Percentiles rank a stretch among this genome's conserved stretches.
Evolutionary conservation across 2,888 invertebrate species (phyloP).

Genomic region (Xiphydria camelus): DNA sequence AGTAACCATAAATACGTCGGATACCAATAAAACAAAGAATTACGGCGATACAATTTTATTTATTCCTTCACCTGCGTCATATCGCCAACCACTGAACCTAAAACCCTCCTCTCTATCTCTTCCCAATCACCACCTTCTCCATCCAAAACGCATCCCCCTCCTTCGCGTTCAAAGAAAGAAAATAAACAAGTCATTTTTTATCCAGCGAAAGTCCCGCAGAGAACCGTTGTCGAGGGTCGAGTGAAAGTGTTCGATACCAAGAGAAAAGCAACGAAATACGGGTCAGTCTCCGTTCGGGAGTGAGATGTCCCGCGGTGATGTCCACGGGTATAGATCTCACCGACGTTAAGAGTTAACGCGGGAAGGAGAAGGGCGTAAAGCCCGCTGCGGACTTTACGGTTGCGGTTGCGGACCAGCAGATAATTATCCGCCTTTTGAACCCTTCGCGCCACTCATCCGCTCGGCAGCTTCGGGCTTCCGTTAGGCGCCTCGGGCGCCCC

Average conservation of each 20-base stretch:
- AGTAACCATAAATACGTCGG: no score
- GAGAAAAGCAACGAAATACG: no score
- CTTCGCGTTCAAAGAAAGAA: conserved; percentile 22
- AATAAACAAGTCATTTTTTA: conserved; percentile 12
- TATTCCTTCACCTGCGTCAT: no score
- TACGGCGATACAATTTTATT: no score
- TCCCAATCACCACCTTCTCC: conserved; percentile 1
- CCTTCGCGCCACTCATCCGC: conserved; percentile 19
- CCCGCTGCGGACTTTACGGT: conserved; percentile 21
- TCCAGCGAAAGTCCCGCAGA: conserved; percentile 9
- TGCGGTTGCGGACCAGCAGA: conserved; percentile 23
- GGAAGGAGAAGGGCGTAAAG: conserved; percentile 11
- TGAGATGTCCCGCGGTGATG: conserved; percentile 25
- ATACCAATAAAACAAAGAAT: no score
- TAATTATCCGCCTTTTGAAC: conserved; percentile 26
- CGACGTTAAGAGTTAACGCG: conserved; percentile 10
- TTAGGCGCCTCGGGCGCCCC: conserved; percentile 18
- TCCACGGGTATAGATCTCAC: no score
- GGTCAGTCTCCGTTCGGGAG: conserved; percentile 15
- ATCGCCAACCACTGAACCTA: no score
- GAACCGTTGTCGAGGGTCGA: conserved; percentile 17
- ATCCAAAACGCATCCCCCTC: background rate
- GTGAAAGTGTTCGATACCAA: no score
- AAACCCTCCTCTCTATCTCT: conserved; percentile 5
- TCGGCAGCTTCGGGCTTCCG: conserved; percentile 20